Conservation (phyloP, 2,888 invertebrate genomes). For the Cephus nigrinus region DNA sequence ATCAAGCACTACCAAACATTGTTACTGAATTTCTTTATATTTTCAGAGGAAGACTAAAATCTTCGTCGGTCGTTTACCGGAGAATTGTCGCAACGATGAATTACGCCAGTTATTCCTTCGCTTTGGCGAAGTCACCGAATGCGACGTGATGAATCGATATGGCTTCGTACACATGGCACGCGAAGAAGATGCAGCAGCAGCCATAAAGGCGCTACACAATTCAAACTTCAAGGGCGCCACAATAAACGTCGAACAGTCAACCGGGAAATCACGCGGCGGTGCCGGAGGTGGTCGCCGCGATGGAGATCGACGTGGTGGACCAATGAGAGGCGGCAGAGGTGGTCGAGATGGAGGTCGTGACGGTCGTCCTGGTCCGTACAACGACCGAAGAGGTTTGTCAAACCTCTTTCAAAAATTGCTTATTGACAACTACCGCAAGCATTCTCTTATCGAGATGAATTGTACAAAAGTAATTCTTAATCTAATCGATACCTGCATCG, state of each 20-base stretch:
- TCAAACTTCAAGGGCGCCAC: slow-evolving; percentile 84
- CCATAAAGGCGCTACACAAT: slow-evolving; percentile 84
- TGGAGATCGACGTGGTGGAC: slow-evolving; percentile 69
- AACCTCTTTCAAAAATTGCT: neutral
- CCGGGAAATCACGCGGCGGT: slow-evolving; percentile 78
- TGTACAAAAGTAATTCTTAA: too few species aligned
- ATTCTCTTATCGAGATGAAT: too few species aligned
- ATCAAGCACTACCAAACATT: neutral
- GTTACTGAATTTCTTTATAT: slow-evolving; percentile 15
- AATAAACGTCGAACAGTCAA: slow-evolving; percentile 86
- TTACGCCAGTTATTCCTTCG: slow-evolving; percentile 85
- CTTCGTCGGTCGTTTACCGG: slow-evolving; percentile 92
- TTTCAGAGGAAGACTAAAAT: slow-evolving; percentile 81
- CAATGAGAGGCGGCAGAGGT: slow-evolving; percentile 70
- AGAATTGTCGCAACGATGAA: slow-evolving; percentile 85
- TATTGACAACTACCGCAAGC: too few species aligned
- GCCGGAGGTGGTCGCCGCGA: slow-evolving; percentile 69
- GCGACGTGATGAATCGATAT: slow-evolving; percentile 94
- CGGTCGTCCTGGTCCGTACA: slow-evolving; percentile 64
- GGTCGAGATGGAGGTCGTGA: slow-evolving; percentile 67
- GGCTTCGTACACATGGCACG: slow-evolving; percentile 94
- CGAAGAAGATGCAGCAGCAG: slow-evolving; percentile 83
- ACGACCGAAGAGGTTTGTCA: slow-evolving; percentile 62
- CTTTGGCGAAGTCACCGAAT: slow-evolving; percentile 90
- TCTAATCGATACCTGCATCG: too few species aligned